Conservation (phyloP, 1,140 invertebrate species). For the Cyclina sinensis region DNA sequence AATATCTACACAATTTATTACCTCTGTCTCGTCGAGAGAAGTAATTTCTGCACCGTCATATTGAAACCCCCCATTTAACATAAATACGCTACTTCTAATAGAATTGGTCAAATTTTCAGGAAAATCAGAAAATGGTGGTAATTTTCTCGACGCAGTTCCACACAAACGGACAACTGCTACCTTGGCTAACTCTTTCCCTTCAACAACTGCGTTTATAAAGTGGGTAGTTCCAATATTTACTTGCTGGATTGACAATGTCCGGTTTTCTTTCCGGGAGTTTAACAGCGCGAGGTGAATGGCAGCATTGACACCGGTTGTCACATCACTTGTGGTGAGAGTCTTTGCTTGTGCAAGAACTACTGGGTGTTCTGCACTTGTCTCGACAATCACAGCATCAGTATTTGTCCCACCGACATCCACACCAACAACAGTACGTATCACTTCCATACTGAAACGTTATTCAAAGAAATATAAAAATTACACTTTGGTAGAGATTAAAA, state of each 20-base stretch:
- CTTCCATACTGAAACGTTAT: background rate
- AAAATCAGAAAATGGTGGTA: slow-evolving; percentile 82
- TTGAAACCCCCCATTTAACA: slow-evolving; percentile 82
- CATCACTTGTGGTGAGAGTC: slow-evolving; percentile 79
- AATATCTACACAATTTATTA: slow-evolving; percentile 67
- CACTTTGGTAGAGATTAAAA: background rate
- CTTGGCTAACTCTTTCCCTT: slow-evolving; percentile 78
- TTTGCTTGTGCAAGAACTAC: slow-evolving; percentile 65
- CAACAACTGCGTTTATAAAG: slow-evolving; percentile 84
- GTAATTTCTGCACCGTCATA: slow-evolving; percentile 80
- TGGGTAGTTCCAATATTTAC: slow-evolving; percentile 85
- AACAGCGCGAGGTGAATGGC: slow-evolving; percentile 73
- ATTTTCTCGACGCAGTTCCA: slow-evolving; percentile 77
- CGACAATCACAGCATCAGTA: slow-evolving; percentile 51
- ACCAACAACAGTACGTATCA: slow-evolving; percentile 24
- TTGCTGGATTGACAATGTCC: slow-evolving; percentile 69
- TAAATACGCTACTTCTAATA: slow-evolving; percentile 71
- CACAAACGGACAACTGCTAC: slow-evolving; percentile 83
- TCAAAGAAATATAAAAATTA: background rate
- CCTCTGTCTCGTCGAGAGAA: slow-evolving; percentile 73
- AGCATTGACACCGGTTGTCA: slow-evolving; percentile 78
- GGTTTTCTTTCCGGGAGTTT: slow-evolving; percentile 61
- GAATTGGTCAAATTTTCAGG: slow-evolving; percentile 71
- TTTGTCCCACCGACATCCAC: slow-evolving; percentile 60
- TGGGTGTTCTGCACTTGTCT: background rate